Evolutionary conservation across 2,888 invertebrate species (phyloP).

Genomic region (Morinoia aosen): DNA sequence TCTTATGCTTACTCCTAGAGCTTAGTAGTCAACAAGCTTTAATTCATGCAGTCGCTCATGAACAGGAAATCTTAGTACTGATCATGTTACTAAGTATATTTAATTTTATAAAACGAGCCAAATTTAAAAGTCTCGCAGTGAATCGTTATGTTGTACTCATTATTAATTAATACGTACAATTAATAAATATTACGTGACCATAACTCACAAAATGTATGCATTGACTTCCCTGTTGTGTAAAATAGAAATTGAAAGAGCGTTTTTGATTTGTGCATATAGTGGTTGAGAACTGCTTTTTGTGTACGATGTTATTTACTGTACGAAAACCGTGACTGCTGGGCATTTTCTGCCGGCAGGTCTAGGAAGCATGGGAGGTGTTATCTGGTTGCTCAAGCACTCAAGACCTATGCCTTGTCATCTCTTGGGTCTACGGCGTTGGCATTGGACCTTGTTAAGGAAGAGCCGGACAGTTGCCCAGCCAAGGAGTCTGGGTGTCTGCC

Average conservation of each 20-base stretch:
- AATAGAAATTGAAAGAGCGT: not conserved
- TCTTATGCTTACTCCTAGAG: not conserved
- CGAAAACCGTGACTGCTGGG: constrained; percentile 31
- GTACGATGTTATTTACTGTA: not conserved
- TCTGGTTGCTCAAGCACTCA: constrained; percentile 46
- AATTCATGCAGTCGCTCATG: no score
- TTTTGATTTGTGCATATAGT: not conserved
- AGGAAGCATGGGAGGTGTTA: constrained; percentile 37
- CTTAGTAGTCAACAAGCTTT: no score
- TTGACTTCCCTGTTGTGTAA: not conserved
- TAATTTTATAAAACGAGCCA: not conserved
- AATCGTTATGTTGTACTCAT: not conserved
- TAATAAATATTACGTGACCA: not conserved
- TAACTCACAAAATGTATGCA: not conserved
- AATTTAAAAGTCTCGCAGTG: not conserved
- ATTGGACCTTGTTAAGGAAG: constrained; percentile 24
- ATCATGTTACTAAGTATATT: not conserved
- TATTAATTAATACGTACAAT: no score
- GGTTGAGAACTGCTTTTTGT: not conserved
- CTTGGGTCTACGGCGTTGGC: constrained; percentile 59
- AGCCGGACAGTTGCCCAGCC: not conserved
- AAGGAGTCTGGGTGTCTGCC: constrained; percentile 4
- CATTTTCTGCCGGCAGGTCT: constrained; percentile 50
- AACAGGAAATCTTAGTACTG: not conserved
- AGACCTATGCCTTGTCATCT: constrained; percentile 19